phyloP scores from a whole-genome alignment of 2,888 invertebrate genomes.

The Axea sp. region DNA sequence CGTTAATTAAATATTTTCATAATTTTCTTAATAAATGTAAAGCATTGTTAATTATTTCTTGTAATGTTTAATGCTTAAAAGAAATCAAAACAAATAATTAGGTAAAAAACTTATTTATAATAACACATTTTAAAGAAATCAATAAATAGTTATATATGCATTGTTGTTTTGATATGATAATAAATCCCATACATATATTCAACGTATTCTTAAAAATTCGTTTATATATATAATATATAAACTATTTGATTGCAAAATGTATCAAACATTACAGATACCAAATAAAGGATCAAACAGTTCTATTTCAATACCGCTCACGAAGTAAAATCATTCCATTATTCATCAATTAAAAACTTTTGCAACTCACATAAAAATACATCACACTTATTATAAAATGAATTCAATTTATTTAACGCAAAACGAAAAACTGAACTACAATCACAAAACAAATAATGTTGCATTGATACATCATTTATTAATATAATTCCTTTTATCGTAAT shows the following conservation, averaged over 20 bases:
- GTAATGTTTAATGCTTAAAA: no score
- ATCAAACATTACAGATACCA: constrained; percentile 68
- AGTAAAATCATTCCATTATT: constrained; percentile 39
- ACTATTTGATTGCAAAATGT: constrained; percentile 69
- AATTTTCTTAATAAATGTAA: no score
- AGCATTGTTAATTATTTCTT: no score
- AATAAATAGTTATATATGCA: no score
- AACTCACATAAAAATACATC: constrained; percentile 1
- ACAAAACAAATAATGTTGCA: constrained; percentile 3
- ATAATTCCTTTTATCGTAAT: constrained; percentile 25
- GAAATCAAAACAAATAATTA: no score
- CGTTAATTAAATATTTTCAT: no score
- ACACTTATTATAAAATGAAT: neutral
- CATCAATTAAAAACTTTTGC: constrained; percentile 22
- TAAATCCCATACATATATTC: neutral
- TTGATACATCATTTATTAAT: constrained; percentile 1
- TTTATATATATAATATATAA: constrained; percentile 67
- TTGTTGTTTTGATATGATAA: no score
- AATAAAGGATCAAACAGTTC: constrained; percentile 69
- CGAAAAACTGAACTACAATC: no score
- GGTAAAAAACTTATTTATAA: no score
- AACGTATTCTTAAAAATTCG: constrained; percentile 52
- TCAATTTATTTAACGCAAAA: neutral
- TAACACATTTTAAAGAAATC: no score
- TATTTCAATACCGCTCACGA: constrained; percentile 54